Base-by-base conservation (phyloP, 2,797 vertebrate genomes). In the Gymnothorax javanicus region DNA sequence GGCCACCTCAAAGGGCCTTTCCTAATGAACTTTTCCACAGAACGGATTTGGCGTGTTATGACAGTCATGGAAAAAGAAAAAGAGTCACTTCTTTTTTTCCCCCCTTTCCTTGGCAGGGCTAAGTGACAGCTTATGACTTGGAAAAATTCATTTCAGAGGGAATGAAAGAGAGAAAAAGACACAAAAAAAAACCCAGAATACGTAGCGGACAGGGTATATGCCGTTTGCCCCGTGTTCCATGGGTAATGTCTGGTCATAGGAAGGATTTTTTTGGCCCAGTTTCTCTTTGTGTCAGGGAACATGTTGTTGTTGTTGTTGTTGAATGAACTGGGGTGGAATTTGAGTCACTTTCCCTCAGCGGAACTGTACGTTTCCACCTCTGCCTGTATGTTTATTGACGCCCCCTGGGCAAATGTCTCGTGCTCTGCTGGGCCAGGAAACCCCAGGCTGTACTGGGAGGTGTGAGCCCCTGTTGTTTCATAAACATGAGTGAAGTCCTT, bases 1-100 rank as follows among this genome's bases (percentile, higher is more conserved):
- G 81, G 84, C 90, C 88, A 82, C 87, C 71, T 75, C 27, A 85
- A 79, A 86, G 56, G 69, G 87, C 89, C 67, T 91, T 88, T 90
- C 88, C 84, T 91, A 91, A 89, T 79, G 77, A 89, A 89, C 85
- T 79, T 84, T 87, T 87, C 86, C 86, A 75, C 87, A 73, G 71
- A 89, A 86, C 64, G 23, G 77, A 86, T 75, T 90, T 54, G 54
- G 77, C 87, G 84, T 88, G 71, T 91, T 91, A 87, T 90, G 90
- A 91, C 88, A 90, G 85, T 89, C 88, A 88, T 87, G 89, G 89
- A 86, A 91, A 90, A 88, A 88, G 9, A 87, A 56, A 79, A 86
- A 86, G 62, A 59, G 81, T 86, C 87, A 87, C 86, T 82, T 84
- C 8, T 83, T 84, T 83, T 87, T 87, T 43, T 43, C 33, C 86